These are phyloP conservation scores for Atta texana DNA, from an alignment of 1,140 invertebrate species.

Conservation along the genomic window DNA sequence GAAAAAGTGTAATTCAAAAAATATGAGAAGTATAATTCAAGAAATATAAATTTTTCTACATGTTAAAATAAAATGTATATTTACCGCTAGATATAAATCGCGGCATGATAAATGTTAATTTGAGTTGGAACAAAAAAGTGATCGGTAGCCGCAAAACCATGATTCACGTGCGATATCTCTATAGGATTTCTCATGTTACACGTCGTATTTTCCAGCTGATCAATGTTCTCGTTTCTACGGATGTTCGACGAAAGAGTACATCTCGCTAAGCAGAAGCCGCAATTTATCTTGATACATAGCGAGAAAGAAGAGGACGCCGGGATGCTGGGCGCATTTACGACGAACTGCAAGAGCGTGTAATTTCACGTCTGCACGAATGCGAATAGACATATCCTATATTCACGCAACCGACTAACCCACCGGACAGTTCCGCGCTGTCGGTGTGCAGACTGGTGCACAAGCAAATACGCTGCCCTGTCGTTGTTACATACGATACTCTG, in stretches of 20 bases:
- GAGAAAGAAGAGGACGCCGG: conserved; percentile 9
- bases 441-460: not conserved
- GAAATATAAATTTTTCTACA: not conserved
- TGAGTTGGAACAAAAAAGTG: not conserved
- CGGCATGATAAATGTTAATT: not conserved
- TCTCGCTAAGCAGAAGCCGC: conserved; percentile 36
- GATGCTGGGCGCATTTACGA: conserved; percentile 56
- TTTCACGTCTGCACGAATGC: conserved; percentile 36
- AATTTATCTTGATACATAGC: conserved; percentile 58
- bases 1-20: not conserved
- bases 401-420: conserved; percentile 57
- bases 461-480: conserved; percentile 4
- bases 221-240: conserved; percentile 68
- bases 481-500: conserved; percentile 6
- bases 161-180: conserved; percentile 47
- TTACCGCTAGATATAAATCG: not conserved
- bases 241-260: conserved; percentile 52
- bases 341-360: conserved; percentile 36
- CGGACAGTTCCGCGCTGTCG: conserved; percentile 46
- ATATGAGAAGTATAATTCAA: not conserved
- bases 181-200: conserved; percentile 69
- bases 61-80: not conserved
- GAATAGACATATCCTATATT: conserved; percentile 33
- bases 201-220: conserved; percentile 47
- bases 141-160: conserved; percentile 52